phyloP scores from a whole-genome alignment of 2,113 vertebrate species.

The Lampris megalopsis region DNA sequence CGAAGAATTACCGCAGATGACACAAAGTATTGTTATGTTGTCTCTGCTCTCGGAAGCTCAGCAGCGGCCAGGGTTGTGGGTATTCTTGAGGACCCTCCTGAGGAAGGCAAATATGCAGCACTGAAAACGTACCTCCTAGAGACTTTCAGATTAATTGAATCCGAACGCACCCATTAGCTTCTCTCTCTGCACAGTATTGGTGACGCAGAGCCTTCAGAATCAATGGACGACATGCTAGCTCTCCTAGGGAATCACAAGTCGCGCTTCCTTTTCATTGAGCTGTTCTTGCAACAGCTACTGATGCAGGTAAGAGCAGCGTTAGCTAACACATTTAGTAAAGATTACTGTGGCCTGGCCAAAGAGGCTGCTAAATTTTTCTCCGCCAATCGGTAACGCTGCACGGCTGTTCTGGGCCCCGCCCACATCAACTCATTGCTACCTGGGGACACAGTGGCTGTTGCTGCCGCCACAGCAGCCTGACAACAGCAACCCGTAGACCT shows the following conservation, averaged over 20 bases:
- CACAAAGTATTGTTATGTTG: conserved; percentile 26
- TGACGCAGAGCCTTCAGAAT: conserved; percentile 12
- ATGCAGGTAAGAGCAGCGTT: conserved; percentile 8
- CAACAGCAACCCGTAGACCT: not conserved
- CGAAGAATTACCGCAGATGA: conserved; percentile 10
- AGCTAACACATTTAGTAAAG: conserved; percentile 15
- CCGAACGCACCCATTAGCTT: conserved; percentile 18
- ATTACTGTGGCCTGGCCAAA: conserved; percentile 3
- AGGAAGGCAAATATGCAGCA: not conserved
- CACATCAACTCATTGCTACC: not conserved
- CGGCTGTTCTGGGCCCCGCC: too few species aligned
- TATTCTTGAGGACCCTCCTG: conserved; percentile 5
- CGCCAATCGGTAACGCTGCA: too few species aligned
- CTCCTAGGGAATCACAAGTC: not conserved
- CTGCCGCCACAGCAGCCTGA: not conserved
- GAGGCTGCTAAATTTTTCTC: conserved; percentile 5
- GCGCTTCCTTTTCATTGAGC: too few species aligned
- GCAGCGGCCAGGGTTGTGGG: conserved; percentile 11
- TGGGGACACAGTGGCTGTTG: not conserved
- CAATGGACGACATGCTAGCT: conserved; percentile 25
- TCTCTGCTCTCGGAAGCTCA: not conserved
- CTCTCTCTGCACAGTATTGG: conserved; percentile 18
- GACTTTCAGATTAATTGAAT: conserved; percentile 23
- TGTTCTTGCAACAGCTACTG: too few species aligned
- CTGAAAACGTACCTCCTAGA: conserved; percentile 24